Evolutionary conservation across 2,113 vertebrate species (phyloP).

Genomic region (Numida meleagris): DNA sequence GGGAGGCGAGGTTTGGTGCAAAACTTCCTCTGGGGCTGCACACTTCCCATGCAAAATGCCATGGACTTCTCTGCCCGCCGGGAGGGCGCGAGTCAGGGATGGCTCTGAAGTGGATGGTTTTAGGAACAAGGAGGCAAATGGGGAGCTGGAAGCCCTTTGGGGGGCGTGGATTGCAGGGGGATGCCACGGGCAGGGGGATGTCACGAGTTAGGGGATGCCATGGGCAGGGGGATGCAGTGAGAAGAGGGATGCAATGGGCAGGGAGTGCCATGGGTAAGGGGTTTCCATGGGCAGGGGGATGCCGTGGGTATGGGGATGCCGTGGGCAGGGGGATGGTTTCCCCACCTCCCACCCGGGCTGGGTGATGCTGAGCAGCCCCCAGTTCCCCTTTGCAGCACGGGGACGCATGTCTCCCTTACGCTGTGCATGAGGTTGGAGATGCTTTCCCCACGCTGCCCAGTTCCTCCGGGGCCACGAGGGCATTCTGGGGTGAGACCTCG

Average conservation of each 20-base stretch:
- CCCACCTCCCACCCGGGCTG: background rate
- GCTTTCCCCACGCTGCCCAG: background rate
- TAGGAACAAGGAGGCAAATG: fast-evolving
- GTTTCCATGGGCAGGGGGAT: no score
- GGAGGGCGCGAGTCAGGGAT: fast-evolving
- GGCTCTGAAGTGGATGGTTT: fast-evolving
- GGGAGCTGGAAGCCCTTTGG: background rate
- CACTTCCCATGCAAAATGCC: fast-evolving
- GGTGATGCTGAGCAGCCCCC: background rate
- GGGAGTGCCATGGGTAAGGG: no score
- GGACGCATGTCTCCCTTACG: fast-evolving
- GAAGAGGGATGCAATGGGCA: no score
- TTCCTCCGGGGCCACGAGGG: background rate
- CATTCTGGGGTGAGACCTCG: background rate
- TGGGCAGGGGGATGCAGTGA: no score
- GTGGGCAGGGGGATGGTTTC: background rate
- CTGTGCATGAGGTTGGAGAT: fast-evolving
- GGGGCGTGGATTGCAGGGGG: background rate
- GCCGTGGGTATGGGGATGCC: no score
- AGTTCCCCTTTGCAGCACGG: background rate
- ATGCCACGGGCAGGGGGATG: no score
- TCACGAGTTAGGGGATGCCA: background rate
- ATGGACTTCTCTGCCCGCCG: background rate
- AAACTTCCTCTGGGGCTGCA: background rate
- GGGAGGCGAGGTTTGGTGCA: background rate